A percentile compares a stretch with the other conserved stretches of the same genome.
phyloP scores from a whole-genome alignment of 2,797 vertebrate genomes.

The Lepidocolaptes lacrymiger region DNA sequence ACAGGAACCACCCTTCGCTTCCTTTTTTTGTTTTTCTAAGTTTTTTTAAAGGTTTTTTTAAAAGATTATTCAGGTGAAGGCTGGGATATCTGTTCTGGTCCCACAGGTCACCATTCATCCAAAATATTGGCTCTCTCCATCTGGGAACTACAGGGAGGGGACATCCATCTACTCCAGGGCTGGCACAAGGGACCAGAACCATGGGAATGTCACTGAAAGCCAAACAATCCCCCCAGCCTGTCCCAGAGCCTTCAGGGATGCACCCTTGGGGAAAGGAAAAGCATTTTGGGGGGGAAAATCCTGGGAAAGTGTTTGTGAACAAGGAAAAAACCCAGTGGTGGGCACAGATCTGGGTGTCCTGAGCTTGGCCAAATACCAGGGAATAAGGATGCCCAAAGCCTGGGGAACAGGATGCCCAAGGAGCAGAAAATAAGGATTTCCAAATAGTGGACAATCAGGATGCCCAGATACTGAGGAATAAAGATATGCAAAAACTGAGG shows the following conservation, averaged over 20 bases:
- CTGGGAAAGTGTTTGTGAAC: not conserved
- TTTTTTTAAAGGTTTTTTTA: not conserved
- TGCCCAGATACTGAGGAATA: not conserved
- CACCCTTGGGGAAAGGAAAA: not conserved
- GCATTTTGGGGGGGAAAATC: not conserved
- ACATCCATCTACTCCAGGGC: rapidly evolving
- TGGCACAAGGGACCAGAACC: not conserved
- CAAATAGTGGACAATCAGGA: not conserved
- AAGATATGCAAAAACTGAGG: not conserved
- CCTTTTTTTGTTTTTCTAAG: not conserved
- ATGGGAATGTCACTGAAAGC: rapidly evolving
- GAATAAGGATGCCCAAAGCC: not conserved
- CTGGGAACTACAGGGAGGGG: rapidly evolving
- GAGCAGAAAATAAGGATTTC: not conserved
- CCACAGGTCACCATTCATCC: not conserved
- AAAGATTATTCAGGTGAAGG: not conserved
- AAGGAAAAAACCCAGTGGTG: not conserved
- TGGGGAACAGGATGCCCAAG: not conserved
- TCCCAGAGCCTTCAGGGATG: not conserved
- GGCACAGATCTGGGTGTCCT: not conserved
- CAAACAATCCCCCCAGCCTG: rapidly evolving
- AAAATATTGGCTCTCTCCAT: not conserved
- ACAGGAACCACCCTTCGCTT: not conserved
- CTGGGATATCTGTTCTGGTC: not conserved
- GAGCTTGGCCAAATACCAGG: not conserved